Base-by-base conservation (phyloP, 2,113 vertebrate species). In the Pygoscelis adeliae region DNA sequence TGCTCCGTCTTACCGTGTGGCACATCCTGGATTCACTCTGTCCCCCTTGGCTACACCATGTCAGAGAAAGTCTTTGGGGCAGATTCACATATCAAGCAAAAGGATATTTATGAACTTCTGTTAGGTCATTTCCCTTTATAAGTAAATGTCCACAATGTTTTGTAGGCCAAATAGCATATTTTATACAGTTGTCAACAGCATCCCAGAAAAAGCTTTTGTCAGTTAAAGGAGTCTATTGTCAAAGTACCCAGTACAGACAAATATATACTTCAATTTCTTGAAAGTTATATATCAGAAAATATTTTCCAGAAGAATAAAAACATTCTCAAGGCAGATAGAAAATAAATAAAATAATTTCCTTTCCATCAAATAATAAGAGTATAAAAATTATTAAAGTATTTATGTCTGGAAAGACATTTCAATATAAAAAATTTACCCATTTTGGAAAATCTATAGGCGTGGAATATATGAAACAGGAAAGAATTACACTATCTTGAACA, bases 381-480 rank as follows among this genome's bases (percentile, higher is more conserved):
- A 92, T 53, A 90, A 96, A 98, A 96, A 91, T 92, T 21, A 77
- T 94, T 52, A 71, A 90, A 83, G 22, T 83, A 66, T 95, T 98
- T 94, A 72, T 95, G 19, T 78, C 42, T 52, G 29, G 26, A 49
- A 89, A 97, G 83, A 46, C 30, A 96, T 93, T 97, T 96, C 55
- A 83, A 69, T 92, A 83, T 81, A 90, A 95, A 97, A 97, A 97
- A 94, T 27, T 50, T 89, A 91, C 15, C 38, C 50, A 92, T 94
- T 98, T 96, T 91, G 79, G 49, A 95, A 98, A 97, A 97, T 94
- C 94, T 96, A 93, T 96, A 94, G 83, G 91, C 16, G 0, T 92
- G 53, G 62, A 76, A 94, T 98, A 46, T 81, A 86, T 81, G 66
- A 96, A 86, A 84, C 32, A 93, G 10, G 32, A 94, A 77, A 92